Conservation (phyloP, 2,797 vertebrate species). For the Toxotes lorentzi region DNA sequence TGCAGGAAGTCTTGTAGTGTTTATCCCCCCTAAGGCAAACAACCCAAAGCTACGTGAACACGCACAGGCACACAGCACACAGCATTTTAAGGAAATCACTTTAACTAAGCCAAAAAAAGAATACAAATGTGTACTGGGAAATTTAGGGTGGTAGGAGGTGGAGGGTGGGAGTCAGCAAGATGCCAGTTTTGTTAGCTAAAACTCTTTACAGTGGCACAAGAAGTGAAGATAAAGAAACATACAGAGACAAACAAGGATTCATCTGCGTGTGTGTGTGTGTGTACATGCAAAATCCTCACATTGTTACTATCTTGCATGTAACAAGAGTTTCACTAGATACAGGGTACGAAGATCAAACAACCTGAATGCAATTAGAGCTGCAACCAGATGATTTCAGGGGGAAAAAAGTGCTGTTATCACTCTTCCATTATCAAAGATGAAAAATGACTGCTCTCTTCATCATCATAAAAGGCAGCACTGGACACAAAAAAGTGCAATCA, state of each 20-base stretch:
- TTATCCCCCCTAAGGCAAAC: conserved; percentile 62
- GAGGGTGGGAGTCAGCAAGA: conserved; percentile 41
- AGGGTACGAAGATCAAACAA: conserved; percentile 56
- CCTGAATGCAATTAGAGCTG: conserved; percentile 63
- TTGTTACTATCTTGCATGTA: conserved; percentile 32
- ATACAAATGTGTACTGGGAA: conserved; percentile 22
- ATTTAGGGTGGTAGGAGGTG: conserved; percentile 23
- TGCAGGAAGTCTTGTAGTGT: conserved; percentile 55
- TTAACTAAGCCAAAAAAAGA: conserved; percentile 6
- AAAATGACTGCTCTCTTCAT: conserved; percentile 49
- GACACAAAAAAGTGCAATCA: conserved; percentile 54
- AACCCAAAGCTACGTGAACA: conserved; percentile 46
- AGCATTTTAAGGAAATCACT: conserved; percentile 41
- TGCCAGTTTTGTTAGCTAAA: conserved; percentile 35
- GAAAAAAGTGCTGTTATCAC: conserved; percentile 55
- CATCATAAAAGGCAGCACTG: conserved; percentile 50
- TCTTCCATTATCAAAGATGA: conserved; percentile 47
- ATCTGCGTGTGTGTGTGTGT: conserved; percentile 7
- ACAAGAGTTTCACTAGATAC: conserved; percentile 39
- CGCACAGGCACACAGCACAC: conserved; percentile 14
- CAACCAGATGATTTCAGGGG: conserved; percentile 57
- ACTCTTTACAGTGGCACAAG: conserved; percentile 16
- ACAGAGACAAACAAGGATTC: conserved; percentile 1
- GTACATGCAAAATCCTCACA: conserved; percentile 9
- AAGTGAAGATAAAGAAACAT: conserved; percentile 21